Evolutionary conservation across 2,113 vertebrate genomes (phyloP), one percentile per base, ranked within the genome.

Genomic region (Pelodiscus sinensis): DNA sequence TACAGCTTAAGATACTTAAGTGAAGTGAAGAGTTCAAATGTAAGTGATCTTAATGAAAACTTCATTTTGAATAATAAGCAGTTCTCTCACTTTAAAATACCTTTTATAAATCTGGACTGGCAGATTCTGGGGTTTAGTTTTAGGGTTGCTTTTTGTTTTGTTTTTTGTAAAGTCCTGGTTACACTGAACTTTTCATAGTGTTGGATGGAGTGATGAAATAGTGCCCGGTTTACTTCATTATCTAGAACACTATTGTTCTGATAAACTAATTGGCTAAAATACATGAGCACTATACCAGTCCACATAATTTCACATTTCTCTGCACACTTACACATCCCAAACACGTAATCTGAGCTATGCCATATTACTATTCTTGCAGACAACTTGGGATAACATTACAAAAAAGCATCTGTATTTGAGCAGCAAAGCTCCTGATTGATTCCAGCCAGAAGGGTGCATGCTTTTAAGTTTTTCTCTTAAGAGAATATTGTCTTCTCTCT

Each of bases 401-500:
- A 91, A 35, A 91, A 97, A 79, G 89, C 71, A 97, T 27, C 92
- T 94, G 82, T 0, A 82, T 14, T 54, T 54, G 85, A 93, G 56
- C 80, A 96, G 94, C 90, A 97, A 92, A 90, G 88, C 82, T 97
- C 97, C 94, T 98, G 90, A 96, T 96, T 96, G 95, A 93, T 97
- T 94, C 85, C 95, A 97, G 95, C 93, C 94, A 73, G 68, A 57
- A 95, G 97, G 97, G 94, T 85, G 95, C 86, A 95, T 93, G 92
- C 92, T 92, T 96, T 97, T 94, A 92, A 84, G 89, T 29, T 94
- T 80, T 90, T 57, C 44, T 44, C 44, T 44, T 44, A 44, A 44
- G 44, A 44, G 9, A 16, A 82, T 35, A 68, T 19, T 24, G 56
- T 38, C 50, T 55, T 81, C n/a, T 50, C 35, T 71, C 51, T 25